Base-by-base conservation (phyloP, 35 echinoderm and acorn worm genomes). In the Eucidaris tribuloides region DNA sequence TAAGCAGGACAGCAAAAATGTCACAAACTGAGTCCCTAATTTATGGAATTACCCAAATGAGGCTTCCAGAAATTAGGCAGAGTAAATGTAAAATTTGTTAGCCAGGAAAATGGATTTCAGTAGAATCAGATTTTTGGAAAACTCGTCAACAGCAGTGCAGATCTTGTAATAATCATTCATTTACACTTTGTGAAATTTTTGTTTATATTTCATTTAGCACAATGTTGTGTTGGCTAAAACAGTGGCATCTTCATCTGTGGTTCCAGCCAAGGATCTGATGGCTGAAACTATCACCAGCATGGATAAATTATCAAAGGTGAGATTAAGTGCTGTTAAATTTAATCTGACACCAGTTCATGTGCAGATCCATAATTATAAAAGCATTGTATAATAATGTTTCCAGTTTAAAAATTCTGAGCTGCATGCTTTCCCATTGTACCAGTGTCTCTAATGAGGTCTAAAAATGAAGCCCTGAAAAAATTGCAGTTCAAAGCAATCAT, bases 141-240 rank as follows among this genome's bases (percentile, higher is more conserved):
- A 54, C 49, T 54, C 9, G 49, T 9, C n/a, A 9, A 54, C 49
- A 54, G 49, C 9, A 13, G 9, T 13, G 49, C 9, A n/a, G 49
- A 54, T n/a, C 9, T n/a, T 13, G 49, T 9, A n/a, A 13, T 54
- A 54, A 54, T 13, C 9, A 54, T 54, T 13, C 9, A 54, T 54
- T 13, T n/a, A 9, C 49, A 9, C 9, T 13, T 54, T 9, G n/a
- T 13, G 9, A n/a, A 13, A 54, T 52, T 48, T 78, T 46, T 2
- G 34, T 78, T 15, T 78, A 30, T 34, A 50, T 9, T 27, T 79
- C 6, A 15, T 56, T 1, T 18, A 83, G 80, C 36, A 83, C n/a
- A 83, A 83, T 44, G 57, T 83, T 33, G 80, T 83, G 5, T 7
- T 83, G 31, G 80, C 80, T 3, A 83, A 83, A 50, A 83, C 80